Conservation (phyloP, 1,140 invertebrate genomes). For the Neuroterus valhalla region DNA sequence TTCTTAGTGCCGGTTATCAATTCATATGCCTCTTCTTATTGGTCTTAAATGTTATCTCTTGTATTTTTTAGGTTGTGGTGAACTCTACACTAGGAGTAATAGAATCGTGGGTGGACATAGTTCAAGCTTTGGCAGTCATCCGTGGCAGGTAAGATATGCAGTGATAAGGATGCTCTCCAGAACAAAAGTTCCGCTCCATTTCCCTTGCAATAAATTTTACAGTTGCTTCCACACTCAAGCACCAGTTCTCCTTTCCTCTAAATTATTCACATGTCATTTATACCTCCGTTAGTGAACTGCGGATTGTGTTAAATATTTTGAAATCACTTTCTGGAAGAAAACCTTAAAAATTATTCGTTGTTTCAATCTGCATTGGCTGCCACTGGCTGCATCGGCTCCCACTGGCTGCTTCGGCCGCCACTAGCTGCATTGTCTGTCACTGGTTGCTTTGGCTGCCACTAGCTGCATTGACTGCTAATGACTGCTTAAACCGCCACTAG, state of each 20-base stretch:
- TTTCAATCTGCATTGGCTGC: too few species aligned
- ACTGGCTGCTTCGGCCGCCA: too few species aligned
- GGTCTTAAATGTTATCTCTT: slow-evolving; percentile 36
- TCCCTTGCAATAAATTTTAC: slow-evolving; percentile 35
- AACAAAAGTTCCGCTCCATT: slow-evolving; percentile 13
- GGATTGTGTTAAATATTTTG: neutral
- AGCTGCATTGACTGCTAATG: too few species aligned
- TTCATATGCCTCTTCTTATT: neutral
- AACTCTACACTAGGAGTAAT: slow-evolving; percentile 89
- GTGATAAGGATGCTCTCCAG: neutral
- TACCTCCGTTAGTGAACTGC: neutral
- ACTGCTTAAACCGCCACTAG: too few species aligned
- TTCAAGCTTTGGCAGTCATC: slow-evolving; percentile 91
- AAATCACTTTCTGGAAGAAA: neutral
- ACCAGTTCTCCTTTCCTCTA: slow-evolving; percentile 41
- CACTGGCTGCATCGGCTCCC: too few species aligned
- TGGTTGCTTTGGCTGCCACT: too few species aligned
- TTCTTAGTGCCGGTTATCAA: neutral
- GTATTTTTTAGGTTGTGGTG: slow-evolving; percentile 86
- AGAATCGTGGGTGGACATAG: slow-evolving; percentile 95
- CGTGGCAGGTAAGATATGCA: slow-evolving; percentile 85
- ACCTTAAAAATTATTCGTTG: too few species aligned
- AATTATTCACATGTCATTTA: slow-evolving; percentile 41
- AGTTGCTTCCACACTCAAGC: slow-evolving; percentile 4
- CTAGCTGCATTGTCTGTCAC: too few species aligned